Conservation (phyloP, 2,113 vertebrate species). For the Beaufortia kweichowensis region DNA sequence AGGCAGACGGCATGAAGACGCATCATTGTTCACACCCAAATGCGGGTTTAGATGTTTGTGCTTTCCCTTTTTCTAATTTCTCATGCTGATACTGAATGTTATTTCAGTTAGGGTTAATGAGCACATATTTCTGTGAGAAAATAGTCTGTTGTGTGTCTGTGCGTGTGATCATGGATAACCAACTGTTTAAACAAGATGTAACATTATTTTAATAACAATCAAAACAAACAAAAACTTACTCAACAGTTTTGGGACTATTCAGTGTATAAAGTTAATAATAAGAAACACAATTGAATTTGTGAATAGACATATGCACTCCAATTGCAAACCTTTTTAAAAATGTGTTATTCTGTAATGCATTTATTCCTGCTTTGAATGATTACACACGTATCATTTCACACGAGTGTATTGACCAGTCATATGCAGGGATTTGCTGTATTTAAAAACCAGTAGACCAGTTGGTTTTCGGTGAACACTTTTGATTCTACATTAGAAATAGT, state of each 20-base stretch:
- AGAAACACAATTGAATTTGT: neutral
- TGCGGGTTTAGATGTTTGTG: conserved; percentile 5
- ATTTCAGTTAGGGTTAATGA: neutral
- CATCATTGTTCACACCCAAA: conserved; percentile 49
- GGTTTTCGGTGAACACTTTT: neutral
- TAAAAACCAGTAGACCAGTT: neutral
- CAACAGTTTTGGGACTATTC: neutral
- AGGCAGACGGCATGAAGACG: conserved; percentile 51
- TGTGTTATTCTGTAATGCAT: neutral
- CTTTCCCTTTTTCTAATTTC: neutral
- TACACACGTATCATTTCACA: neutral
- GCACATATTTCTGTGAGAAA: neutral
- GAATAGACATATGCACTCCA: neutral
- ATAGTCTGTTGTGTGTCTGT: too few species aligned
- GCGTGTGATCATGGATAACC: too few species aligned
- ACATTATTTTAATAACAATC: too few species aligned
- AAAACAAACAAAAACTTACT: neutral
- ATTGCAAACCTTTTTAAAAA: neutral
- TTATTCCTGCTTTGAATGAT: neutral
- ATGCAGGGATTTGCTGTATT: neutral
- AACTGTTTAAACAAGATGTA: too few species aligned
- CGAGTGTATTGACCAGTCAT: neutral
- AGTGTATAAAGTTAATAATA: neutral
- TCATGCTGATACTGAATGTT: conserved; percentile 4
- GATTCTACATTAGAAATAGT: neutral